Base-by-base conservation (phyloP, 1,140 invertebrate genomes). In the Scaptomyza hsui region DNA sequence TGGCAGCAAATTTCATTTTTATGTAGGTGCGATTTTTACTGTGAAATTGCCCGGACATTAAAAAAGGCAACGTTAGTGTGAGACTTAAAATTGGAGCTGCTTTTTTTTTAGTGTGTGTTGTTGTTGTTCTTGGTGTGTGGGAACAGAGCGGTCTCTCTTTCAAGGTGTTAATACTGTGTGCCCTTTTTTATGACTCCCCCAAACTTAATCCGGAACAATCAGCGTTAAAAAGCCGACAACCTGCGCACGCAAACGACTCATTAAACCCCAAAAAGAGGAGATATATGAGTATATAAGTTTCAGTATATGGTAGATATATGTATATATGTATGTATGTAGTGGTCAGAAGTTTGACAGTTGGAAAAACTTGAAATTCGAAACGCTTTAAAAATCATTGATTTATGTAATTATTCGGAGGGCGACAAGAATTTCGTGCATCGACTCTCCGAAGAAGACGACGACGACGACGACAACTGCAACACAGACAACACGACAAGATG, bases 351-450 rank as follows among this genome's bases (percentile, higher is more conserved):
- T 88, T 73, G 42, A 37, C 32, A 37, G 32, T n/a, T 37, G 48
- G 59, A 9, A 70, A 69, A 69, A 69, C 63, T 76, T 69, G 78
- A 86, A 86, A 88, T 67, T 82, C 82, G 78, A 88, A 88, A 89
- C 82, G 82, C 75, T 88, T 88, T 88, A 78, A 88, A 85, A 82
- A 78, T 78, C 78, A 41, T 49, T 88, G 82, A 88, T 88, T 88
- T 88, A 88, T 88, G 82, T 88, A 88, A 88, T 88, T 88, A 88
- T 88, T 88, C 82, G 65, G 72, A 29, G 4, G 62, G 82, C 83
- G 82, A 88, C 82, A 88, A 88, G 82, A 81, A 82, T 88, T 88
- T 88, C 82, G 82, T 88, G 82, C 78, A 29, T 15, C 32, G 51
- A 35, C 52, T 55, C n/a, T n/a, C n/a, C n/a, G n/a, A n/a, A n/a